Base-by-base conservation (phyloP, 2,113 vertebrate species). In the Megaptera novaeangliae region DNA sequence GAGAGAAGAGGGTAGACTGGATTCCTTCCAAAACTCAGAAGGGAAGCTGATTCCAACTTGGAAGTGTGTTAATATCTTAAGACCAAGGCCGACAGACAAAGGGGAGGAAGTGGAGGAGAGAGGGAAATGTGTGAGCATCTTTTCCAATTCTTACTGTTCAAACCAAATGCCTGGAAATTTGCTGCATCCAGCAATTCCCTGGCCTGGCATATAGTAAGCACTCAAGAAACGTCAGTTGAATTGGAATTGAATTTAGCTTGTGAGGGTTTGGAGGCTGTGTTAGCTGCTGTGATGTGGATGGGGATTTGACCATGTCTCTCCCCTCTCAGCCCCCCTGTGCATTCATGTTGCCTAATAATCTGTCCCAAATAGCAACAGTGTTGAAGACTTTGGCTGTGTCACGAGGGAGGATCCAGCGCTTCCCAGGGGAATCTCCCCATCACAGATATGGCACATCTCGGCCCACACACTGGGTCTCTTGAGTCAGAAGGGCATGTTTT, bases 1-100 rank as follows among this genome's bases (percentile, higher is more conserved):
- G 94, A 98, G 98, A 98, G 97, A 98, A 59, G 92, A 39, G 89
- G 97, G 96, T 61, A 90, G 98, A 83, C 95, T 93, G 98, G 98
- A 98, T 98, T 90, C 74, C 39, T 98, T 99, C 98, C 98, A 99
- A 97, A 96, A 93, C 95, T 94, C 34, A 49, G 95, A 98, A 98
- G 97, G 91, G 98, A 97, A 98, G 96, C 96, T 15, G 95, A 98
- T 91, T 93, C 81, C 55, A 55, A 95, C 94, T 20, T 91, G 98
- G 97, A 97, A 98, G 96, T 93, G 97, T 98, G 98, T 97, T 97
- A 98, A 97, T 95, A 95, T 97, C 97, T 97, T 49, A 8, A 98
- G 95, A 95, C 94, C 93, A 94, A 93, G 98, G 93, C 96, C 91
- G 97, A 85, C 71, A 97, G 97, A 97, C 97, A 68, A 94, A 98